Percentiles rank a stretch among this genome's conserved stretches.
Conservation (phyloP, 2,797 vertebrate genomes). For the Pyrocephalus nanus region DNA sequence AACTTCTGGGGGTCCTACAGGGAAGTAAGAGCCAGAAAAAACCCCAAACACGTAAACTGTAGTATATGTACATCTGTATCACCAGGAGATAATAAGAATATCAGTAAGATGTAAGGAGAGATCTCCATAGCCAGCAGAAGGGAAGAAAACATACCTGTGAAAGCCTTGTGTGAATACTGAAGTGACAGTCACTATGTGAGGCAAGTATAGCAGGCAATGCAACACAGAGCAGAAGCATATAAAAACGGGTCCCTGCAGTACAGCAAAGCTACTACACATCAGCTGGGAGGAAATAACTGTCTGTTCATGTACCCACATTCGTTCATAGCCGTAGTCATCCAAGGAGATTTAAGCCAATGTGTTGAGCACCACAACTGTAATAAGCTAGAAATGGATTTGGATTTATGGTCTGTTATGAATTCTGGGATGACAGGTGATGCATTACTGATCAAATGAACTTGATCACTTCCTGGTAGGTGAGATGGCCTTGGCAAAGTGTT, state of each 20-base stretch:
- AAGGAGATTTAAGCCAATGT: background rate
- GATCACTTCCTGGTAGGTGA: background rate
- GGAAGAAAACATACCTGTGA: background rate
- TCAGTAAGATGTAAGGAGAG: background rate
- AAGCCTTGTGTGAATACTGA: background rate
- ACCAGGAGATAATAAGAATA: background rate
- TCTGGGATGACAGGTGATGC: background rate
- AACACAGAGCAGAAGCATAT: background rate
- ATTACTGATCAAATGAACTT: background rate
- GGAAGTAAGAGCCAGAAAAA: background rate
- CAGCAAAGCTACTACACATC: background rate
- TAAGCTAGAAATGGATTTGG: background rate
- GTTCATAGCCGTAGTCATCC: background rate
- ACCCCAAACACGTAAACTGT: background rate
- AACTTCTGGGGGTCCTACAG: background rate
- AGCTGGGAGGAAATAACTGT: background rate
- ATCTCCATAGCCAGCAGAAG: background rate
- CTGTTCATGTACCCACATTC: background rate
- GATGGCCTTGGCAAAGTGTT: background rate
- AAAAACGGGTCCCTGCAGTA: background rate
- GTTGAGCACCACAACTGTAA: background rate
- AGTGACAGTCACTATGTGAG: background rate
- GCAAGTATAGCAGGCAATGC: background rate
- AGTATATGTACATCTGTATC: background rate
- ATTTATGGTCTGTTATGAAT: background rate